phyloP scores from a whole-genome alignment of 2,113 vertebrate genomes.

The Seriola rivoliana region DNA sequence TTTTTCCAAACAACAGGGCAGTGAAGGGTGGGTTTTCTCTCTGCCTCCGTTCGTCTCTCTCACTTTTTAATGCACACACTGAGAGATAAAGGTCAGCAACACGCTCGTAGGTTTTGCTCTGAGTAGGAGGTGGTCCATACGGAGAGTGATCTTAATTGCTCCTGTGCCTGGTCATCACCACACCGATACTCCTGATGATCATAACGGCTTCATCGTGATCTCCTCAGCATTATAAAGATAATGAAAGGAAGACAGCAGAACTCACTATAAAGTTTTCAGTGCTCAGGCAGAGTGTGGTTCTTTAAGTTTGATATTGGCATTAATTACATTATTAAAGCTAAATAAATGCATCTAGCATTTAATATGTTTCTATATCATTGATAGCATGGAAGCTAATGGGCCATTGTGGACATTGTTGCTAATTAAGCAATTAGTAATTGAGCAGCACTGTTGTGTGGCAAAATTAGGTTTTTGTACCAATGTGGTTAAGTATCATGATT shows the following conservation, averaged over 20 bases:
- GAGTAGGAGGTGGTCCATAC: slow-evolving; percentile 30
- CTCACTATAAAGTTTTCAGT: not conserved
- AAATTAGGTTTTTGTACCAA: not conserved
- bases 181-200: slow-evolving; percentile 32
- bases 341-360: not conserved
- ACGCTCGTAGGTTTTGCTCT: slow-evolving; percentile 10
- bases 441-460: not conserved
- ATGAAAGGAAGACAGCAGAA: slow-evolving; percentile 25
- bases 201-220: slow-evolving; percentile 34
- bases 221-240: slow-evolving; percentile 21
- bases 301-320: not conserved
- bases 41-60: slow-evolving; percentile 5
- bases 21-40: slow-evolving; percentile 12
- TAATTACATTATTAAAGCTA: not conserved
- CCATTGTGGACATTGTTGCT: not conserved
- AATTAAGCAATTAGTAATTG: not conserved
- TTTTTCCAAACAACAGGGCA: slow-evolving; percentile 15
- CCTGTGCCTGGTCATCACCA: slow-evolving; percentile 2
- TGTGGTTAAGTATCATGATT: not conserved
- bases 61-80: not conserved
- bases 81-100: slow-evolving; percentile 46
- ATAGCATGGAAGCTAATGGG: not conserved
- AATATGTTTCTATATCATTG: not conserved
- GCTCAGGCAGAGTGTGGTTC: not conserved
- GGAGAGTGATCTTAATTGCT: slow-evolving; percentile 49